phyloP scores from a whole-genome alignment of 2,888 invertebrate genomes.

The Chrysolina haemoptera region DNA sequence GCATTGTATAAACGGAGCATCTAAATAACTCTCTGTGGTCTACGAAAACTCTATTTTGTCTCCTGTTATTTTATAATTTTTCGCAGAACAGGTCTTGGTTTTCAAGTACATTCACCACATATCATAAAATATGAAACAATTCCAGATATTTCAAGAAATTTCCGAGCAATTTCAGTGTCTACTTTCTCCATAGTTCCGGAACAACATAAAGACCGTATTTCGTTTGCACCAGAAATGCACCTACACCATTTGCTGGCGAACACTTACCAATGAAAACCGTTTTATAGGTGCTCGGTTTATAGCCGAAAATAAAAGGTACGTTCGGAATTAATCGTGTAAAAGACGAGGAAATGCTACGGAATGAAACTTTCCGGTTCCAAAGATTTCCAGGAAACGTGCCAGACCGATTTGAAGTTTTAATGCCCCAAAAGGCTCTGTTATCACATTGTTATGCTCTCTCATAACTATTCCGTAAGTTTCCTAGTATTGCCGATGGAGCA shows the following conservation, averaged over 20 bases:
- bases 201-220: not conserved
- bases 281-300: conserved; percentile 47
- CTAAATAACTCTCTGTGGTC: no score
- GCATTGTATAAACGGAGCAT: no score
- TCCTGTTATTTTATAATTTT: not conserved
- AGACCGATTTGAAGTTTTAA: conserved; percentile 15
- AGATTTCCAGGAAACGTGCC: conserved; percentile 14
- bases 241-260: conserved; percentile 3
- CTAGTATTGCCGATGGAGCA: not conserved
- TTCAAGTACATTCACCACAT: not conserved
- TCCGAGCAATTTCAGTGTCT: not conserved
- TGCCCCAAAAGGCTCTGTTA: not conserved
- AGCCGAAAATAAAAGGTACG: conserved; percentile 45
- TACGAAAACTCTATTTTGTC: no score
- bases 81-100: not conserved
- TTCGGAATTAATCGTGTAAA: conserved; percentile 43
- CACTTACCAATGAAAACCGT: conserved; percentile 36
- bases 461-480: not conserved
- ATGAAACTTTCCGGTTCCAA: conserved; percentile 8
- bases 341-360: conserved; percentile 27
- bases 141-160: not conserved
- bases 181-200: not conserved
- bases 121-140: conserved; percentile 1
- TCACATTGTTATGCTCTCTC: not conserved
- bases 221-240: conserved; percentile 5